Evolutionary conservation across 1,140 invertebrate species (phyloP).

Genomic region (Asobara japonica): DNA sequence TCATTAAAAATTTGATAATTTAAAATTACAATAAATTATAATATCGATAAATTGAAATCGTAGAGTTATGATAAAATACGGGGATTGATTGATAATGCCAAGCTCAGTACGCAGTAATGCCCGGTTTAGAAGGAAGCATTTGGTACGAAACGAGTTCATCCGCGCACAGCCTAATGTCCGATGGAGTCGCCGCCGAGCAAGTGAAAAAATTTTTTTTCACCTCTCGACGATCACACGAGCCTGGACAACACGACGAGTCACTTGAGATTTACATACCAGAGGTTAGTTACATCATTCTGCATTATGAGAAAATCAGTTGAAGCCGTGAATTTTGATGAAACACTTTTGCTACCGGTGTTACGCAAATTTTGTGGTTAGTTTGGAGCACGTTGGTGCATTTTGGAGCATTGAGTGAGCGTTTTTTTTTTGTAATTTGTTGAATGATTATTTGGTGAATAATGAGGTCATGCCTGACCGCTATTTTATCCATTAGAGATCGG

Average conservation of each 20-base stretch:
- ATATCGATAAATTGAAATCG: not conserved
- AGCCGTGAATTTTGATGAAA: not conserved
- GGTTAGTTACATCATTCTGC: conserved; percentile 58
- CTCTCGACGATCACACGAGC: conserved; percentile 70
- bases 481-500: no score
- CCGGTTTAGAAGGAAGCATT: conserved; percentile 57
- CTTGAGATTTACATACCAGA: conserved; percentile 84
- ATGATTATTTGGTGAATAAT: no score
- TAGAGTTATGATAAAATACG: conserved; percentile 30
- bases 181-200: conserved; percentile 76
- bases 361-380: conserved; percentile 44
- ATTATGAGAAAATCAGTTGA: conserved; percentile 11
- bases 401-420: not conserved
- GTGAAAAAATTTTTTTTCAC: conserved; percentile 84
- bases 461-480: no score
- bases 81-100: conserved; percentile 28
- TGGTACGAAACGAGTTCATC: conserved; percentile 53
- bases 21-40: not conserved
- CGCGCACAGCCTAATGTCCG: conserved; percentile 72
- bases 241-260: conserved; percentile 71
- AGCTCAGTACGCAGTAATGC: conserved; percentile 45
- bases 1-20: not conserved
- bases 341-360: conserved; percentile 45
- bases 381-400: conserved; percentile 19
- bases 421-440: no score